phyloP scores from a whole-genome alignment of 2,113 vertebrate genomes.

The Osmerus mordax region DNA sequence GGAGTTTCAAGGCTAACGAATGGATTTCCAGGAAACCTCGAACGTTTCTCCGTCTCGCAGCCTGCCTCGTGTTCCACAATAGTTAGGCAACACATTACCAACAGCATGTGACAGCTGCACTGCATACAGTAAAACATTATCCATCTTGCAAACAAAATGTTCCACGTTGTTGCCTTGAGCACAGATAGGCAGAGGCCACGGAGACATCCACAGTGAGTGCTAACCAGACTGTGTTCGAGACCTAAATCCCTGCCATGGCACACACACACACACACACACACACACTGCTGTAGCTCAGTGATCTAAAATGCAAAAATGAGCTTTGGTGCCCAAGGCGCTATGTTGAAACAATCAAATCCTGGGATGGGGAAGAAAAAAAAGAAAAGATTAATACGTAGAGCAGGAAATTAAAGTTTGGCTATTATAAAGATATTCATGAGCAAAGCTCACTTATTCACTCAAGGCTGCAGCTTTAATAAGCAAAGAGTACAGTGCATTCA shows the following conservation, averaged over 20 bases:
- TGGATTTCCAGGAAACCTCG: slow-evolving; percentile 25
- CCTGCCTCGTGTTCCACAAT: too few relatives aligned
- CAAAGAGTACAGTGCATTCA: slow-evolving; percentile 56
- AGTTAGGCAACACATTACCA: too few relatives aligned
- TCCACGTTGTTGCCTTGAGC: too few relatives aligned
- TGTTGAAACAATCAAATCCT: slow-evolving; percentile 69
- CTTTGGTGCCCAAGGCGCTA: slow-evolving; percentile 62
- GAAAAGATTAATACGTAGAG: slow-evolving; percentile 70
- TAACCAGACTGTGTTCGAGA: not conserved
- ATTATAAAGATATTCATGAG: slow-evolving; percentile 74
- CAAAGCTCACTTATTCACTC: slow-evolving; percentile 57
- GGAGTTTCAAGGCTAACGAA: not conserved
- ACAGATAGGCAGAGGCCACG: not conserved
- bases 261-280: slow-evolving; percentile 12
- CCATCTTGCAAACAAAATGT: too few relatives aligned
- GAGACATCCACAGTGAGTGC: not conserved
- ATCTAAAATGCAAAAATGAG: slow-evolving; percentile 64
- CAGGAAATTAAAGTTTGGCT: slow-evolving; percentile 78
- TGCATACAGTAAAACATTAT: too few relatives aligned
- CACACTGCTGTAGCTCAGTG: slow-evolving; percentile 53
- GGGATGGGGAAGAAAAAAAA: slow-evolving; percentile 66
- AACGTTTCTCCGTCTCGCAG: too few relatives aligned
- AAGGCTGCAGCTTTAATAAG: slow-evolving; percentile 71
- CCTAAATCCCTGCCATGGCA: not conserved
- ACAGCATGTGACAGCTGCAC: too few relatives aligned